These are phyloP conservation scores for Trachurus trachurus DNA, from an alignment of 2,797 vertebrate species.

Conservation along the genomic window DNA sequence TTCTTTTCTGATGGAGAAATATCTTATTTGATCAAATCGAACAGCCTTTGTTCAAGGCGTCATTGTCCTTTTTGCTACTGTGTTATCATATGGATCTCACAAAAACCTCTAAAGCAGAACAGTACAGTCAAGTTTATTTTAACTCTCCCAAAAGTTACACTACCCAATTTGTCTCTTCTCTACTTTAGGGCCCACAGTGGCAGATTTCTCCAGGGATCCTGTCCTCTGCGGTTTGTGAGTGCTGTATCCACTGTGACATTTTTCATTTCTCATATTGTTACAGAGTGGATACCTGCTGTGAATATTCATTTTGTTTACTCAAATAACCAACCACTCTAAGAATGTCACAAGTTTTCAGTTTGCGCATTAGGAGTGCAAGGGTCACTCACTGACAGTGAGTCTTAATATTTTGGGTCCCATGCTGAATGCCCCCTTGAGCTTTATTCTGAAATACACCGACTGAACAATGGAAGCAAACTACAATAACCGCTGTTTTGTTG, in stretches of 20 bases:
- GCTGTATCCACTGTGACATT: not conserved
- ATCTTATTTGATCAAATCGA: not conserved
- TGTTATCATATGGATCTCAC: not conserved
- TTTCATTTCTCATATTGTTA: too few species aligned
- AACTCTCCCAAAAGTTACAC: not conserved
- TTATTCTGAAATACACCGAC: not conserved
- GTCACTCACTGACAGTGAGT: not conserved
- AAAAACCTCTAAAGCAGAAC: not conserved
- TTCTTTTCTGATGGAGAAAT: not conserved
- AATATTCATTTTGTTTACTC: not conserved
- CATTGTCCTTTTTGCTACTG: not conserved
- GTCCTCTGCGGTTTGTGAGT: not conserved
- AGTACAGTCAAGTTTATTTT: too few species aligned
- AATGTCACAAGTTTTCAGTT: not conserved
- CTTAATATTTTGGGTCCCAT: not conserved
- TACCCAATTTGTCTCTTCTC: not conserved
- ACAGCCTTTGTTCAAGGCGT: not conserved
- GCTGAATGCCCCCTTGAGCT: rapidly evolving
- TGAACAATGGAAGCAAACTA: not conserved
- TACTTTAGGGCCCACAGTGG: too few species aligned
- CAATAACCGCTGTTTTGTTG: too few species aligned
- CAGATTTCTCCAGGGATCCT: too few species aligned
- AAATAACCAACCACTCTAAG: not conserved
- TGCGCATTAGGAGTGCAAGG: not conserved
- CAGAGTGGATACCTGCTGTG: not conserved